These are phyloP conservation scores for Iselma pallidipennis DNA, from an alignment of 2,888 invertebrate species.

Conservation along the genomic window DNA sequence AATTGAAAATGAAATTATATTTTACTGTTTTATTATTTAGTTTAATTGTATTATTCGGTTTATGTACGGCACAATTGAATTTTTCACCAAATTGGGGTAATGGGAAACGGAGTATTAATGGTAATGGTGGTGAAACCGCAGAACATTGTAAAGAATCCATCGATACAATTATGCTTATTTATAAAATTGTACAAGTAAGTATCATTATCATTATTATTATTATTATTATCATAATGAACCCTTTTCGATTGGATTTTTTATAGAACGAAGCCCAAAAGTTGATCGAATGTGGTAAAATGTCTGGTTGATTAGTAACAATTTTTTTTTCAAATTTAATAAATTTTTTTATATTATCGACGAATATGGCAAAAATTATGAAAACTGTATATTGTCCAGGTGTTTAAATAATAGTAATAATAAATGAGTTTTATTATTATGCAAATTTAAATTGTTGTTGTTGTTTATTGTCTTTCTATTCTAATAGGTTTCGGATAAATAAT, in stretches of 20 bases:
- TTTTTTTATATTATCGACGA: too few species aligned
- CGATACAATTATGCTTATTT: conserved; percentile 8
- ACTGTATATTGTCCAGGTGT: neutral
- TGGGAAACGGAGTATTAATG: neutral
- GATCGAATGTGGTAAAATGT: neutral
- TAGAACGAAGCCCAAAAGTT: conserved; percentile 4
- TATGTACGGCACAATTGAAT: conserved; percentile 13
- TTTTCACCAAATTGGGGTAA: conserved; percentile 22
- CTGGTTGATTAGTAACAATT: neutral
- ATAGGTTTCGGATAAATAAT: neutral
- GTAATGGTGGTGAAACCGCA: neutral
- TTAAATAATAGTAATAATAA: neutral
- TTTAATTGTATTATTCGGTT: neutral
- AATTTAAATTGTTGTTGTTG: neutral
- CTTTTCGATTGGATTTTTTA: neutral
- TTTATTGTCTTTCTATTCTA: too few species aligned
- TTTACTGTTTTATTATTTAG: neutral
- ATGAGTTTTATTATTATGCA: neutral
- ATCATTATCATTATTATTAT: neutral
- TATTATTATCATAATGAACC: neutral
- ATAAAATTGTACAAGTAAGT: conserved; percentile 14
- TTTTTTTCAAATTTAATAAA: too few species aligned
- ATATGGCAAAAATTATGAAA: neutral
- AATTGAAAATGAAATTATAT: neutral
- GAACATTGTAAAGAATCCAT: conserved; percentile 11